These are phyloP conservation scores for Heptranchias perlo DNA, from an alignment of 2,113 vertebrate species.

Conservation along the genomic window DNA sequence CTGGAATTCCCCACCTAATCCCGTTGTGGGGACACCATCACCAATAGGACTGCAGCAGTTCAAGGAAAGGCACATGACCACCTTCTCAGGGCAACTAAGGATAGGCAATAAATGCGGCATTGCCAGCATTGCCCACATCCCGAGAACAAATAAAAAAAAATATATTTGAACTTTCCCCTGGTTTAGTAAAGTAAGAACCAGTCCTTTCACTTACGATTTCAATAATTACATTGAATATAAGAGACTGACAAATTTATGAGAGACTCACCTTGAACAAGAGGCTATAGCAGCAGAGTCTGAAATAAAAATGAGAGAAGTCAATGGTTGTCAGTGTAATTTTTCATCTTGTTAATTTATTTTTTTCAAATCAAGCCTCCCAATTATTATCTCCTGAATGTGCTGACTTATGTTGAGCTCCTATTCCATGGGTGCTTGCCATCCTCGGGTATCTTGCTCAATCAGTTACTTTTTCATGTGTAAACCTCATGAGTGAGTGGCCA, in stretches of 20 bases:
- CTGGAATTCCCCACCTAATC: background rate
- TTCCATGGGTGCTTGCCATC: background rate
- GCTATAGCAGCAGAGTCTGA: background rate
- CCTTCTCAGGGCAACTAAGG: background rate
- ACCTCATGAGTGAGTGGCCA: background rate
- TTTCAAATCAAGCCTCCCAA: background rate
- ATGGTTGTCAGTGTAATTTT: background rate
- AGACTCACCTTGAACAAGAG: background rate
- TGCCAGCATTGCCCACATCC: background rate
- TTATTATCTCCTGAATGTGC: background rate
- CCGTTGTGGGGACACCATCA: background rate
- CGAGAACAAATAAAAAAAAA: background rate
- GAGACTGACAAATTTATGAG: background rate
- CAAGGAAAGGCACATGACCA: background rate
- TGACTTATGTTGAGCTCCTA: background rate
- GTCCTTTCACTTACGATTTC: background rate
- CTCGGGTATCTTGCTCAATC: background rate
- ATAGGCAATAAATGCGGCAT: background rate
- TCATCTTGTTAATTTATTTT: background rate
- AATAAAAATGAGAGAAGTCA: constrained; percentile 9
- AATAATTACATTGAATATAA: background rate
- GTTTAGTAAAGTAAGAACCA: background rate
- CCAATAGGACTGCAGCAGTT: too few species aligned
- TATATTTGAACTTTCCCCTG: background rate
- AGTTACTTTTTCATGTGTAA: background rate